Evolutionary conservation across 2,113 vertebrate genomes (phyloP).

Genomic region (Oncorhynchus kisutch): DNA sequence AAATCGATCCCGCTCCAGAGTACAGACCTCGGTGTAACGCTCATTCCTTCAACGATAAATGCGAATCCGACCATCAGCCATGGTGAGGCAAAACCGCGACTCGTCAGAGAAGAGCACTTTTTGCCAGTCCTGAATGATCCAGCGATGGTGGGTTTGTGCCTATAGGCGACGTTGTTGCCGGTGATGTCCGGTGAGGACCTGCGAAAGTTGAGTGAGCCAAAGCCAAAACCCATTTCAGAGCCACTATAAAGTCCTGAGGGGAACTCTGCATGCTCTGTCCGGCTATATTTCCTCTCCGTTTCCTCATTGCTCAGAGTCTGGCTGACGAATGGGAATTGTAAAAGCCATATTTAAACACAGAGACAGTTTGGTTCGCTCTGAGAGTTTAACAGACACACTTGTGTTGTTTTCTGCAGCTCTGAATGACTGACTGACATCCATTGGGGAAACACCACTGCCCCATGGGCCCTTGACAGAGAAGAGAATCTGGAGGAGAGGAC

Average conservation of each 20-base stretch:
- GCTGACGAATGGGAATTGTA: conserved; percentile 28
- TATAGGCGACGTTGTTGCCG: no score
- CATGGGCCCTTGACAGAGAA: neutral
- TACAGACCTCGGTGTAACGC: no score
- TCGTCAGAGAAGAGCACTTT: no score
- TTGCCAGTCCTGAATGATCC: no score
- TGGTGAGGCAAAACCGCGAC: no score
- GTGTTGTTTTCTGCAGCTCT: neutral
- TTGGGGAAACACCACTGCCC: no score
- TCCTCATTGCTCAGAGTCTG: neutral
- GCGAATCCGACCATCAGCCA: no score
- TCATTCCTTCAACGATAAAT: no score
- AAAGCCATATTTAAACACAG: neutral
- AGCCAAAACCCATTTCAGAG: neutral
- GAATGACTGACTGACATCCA: neutral
- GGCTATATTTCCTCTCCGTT: neutral
- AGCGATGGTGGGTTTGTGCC: no score
- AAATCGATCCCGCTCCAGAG: no score
- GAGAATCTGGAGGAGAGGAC: neutral
- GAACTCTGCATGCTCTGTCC: no score
- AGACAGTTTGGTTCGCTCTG: neutral
- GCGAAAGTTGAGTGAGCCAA: neutral
- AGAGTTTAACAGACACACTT: neutral
- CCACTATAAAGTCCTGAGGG: neutral
- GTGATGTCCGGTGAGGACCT: no score